Percentiles rank a stretch among this genome's conserved stretches.
Evolutionary conservation across 2,888 invertebrate genomes (phyloP).

Genomic region (Venustoraphidia nigricollis): DNA sequence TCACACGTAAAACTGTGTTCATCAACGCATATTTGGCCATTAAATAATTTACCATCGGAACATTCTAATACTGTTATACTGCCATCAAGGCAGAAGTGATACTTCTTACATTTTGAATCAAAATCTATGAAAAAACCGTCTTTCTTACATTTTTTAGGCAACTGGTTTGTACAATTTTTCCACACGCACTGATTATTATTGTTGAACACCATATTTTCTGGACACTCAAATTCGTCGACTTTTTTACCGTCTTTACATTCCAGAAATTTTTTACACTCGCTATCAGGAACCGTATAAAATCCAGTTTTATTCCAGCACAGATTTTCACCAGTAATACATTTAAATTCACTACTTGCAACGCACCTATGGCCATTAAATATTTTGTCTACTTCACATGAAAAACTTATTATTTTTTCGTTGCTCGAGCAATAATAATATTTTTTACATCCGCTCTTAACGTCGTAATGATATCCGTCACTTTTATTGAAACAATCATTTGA

Average conservation of each 20-base stretch:
- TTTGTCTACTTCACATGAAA: slow-evolving; percentile 38
- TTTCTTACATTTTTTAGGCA: slow-evolving; percentile 21
- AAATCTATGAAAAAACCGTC: slow-evolving; percentile 40
- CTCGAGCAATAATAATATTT: slow-evolving; percentile 43
- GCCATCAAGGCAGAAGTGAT: slow-evolving; percentile 41
- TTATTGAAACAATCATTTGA: slow-evolving; percentile 34
- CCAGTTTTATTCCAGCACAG: slow-evolving; percentile 18
- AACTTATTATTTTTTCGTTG: slow-evolving; percentile 35
- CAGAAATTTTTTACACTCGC: slow-evolving; percentile 17
- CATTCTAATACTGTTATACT: slow-evolving; percentile 34
- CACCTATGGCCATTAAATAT: slow-evolving; percentile 42
- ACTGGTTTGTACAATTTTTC: slow-evolving; percentile 16
- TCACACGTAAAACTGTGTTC: slow-evolving; percentile 32
- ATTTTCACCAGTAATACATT: slow-evolving; percentile 27
- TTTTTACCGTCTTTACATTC: slow-evolving; percentile 14
- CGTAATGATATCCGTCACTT: slow-evolving; percentile 39
- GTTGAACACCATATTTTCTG: slow-evolving; percentile 17
- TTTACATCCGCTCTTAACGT: slow-evolving; percentile 35
- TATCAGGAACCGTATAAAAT: slow-evolving; percentile 16
- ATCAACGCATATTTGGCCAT: slow-evolving; percentile 39
- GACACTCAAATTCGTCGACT: slow-evolving; percentile 14
- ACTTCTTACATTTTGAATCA: slow-evolving; percentile 33
- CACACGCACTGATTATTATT: slow-evolving; percentile 20
- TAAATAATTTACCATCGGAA: slow-evolving; percentile 32
- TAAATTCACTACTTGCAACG: slow-evolving; percentile 28